Evolutionary conservation across 2,888 invertebrate genomes (phyloP), one percentile per base, ranked within the genome.

Genomic region (Pardosa pseudoannulata): DNA sequence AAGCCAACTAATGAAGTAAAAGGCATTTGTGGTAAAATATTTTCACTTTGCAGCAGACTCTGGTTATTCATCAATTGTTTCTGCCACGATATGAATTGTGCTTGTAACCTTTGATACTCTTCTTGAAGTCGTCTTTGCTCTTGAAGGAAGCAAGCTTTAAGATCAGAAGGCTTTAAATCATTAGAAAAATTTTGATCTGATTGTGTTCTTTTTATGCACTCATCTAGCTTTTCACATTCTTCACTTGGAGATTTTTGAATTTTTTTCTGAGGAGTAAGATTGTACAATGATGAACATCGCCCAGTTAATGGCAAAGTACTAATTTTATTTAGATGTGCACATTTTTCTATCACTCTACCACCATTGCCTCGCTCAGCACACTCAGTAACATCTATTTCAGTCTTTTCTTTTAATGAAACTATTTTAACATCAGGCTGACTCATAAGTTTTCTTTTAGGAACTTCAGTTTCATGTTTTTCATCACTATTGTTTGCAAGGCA

Each of bases 11-110:
- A 82, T 7, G 81, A 65, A 64, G 87, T 81, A 73, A 87, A 81
- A 74, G 81, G 72, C 87, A 87, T 87, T 70, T 87, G 78, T 62
- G 87, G 82, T 56, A 87, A 64, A 70, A 87, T 87, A 46, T 82
- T 76, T 74, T 87, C 82, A 74, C n/a, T 82, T 71, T 87, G 81
- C 46, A 87, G 70, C 68, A 87, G 70, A 46, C 31, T 79, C 76
- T 87, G 87, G 70, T 87, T 87, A 74, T 71, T 64, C 28, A 87
- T 62, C 31, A 87, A 64, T 32, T 87, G 87, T 36, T 82, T 81
- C 64, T 87, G 87, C 87, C 87, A 87, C 41, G 81, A 79, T 64
- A 87, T 74, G 68, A 87, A 87, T 65, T 87, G 81, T 29, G 71
- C 82, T 39, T 87, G 87, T 41, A 87, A 41, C 2, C 80, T 39